Percentiles rank a stretch among this genome's conserved stretches.
Evolutionary conservation across 2,113 vertebrate species (phyloP).

Genomic region (Corydoras sp.): DNA sequence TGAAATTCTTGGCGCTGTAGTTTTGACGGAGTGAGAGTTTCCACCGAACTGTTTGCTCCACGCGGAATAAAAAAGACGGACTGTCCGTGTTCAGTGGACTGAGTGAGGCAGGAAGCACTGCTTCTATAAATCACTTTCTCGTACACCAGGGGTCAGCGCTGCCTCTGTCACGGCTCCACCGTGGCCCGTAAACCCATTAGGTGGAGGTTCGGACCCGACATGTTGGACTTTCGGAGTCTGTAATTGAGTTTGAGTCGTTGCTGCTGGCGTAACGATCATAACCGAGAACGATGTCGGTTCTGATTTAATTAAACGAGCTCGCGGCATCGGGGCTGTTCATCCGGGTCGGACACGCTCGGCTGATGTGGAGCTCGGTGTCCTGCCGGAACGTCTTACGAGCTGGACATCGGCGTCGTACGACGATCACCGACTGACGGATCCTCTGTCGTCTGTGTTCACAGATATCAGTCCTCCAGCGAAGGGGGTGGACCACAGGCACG

Average conservation of each 20-base stretch:
- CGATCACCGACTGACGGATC: too few species aligned
- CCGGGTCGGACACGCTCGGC: slow-evolving; percentile 42
- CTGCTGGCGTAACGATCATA: slow-evolving; percentile 64
- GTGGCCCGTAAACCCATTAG: slow-evolving; percentile 51
- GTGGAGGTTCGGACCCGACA: slow-evolving; percentile 56
- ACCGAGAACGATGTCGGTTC: slow-evolving; percentile 50
- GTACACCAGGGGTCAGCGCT: not conserved
- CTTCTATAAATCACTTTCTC: not conserved
- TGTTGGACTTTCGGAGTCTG: slow-evolving; percentile 56
- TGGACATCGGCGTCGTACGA: too few species aligned
- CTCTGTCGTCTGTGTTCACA: slow-evolving; percentile 46
- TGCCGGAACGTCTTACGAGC: too few species aligned
- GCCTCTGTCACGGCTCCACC: not conserved
- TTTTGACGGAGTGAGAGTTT: too few species aligned
- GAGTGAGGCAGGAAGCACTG: not conserved
- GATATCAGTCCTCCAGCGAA: slow-evolving; percentile 97
- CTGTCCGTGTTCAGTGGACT: not conserved
- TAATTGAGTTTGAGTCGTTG: slow-evolving; percentile 55
- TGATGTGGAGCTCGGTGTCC: not conserved
- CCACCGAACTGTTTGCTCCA: too few species aligned
- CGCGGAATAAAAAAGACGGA: too few species aligned
- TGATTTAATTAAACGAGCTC: slow-evolving; percentile 57
- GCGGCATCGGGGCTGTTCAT: slow-evolving; percentile 51
- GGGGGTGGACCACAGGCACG: slow-evolving; percentile 96
- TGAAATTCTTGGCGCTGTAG: too few species aligned